Conservation (phyloP, 35 echinoderm and acorn worm genomes). For the Apostichopus parvimensis region DNA sequence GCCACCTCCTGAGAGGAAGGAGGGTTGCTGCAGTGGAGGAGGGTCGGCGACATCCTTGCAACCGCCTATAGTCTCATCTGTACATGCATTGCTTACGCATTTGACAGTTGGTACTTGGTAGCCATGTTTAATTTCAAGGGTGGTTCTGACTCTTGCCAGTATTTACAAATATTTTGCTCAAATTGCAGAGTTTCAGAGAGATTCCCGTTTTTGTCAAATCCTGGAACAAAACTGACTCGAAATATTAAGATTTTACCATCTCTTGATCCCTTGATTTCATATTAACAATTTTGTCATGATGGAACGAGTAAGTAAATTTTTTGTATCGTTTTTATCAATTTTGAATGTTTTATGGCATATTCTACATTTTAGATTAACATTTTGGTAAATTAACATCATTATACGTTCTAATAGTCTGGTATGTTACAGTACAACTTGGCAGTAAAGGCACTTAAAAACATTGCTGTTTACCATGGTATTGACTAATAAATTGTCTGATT, state of each 20-base stretch:
- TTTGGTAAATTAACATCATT: neutral
- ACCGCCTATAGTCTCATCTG: constrained; percentile 24
- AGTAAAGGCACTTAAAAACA: neutral
- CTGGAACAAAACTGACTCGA: constrained; percentile 50
- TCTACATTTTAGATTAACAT: neutral
- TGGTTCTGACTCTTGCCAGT: constrained; percentile 54
- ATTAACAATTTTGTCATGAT: constrained; percentile 52
- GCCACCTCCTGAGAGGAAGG: constrained; percentile 16
- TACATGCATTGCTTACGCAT: constrained; percentile 35
- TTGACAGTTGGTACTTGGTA: constrained; percentile 9
- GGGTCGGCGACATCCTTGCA: constrained; percentile 28
- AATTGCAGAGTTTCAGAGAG: constrained; percentile 23
- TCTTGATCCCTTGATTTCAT: neutral
- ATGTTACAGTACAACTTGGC: neutral
- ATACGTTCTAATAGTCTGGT: neutral
- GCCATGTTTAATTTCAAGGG: constrained; percentile 60
- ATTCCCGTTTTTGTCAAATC: constrained; percentile 30
- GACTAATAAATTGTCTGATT: neutral
- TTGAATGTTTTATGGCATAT: neutral
- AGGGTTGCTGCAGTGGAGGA: constrained; percentile 29
- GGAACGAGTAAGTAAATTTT: constrained; percentile 40
- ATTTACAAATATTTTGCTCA: constrained; percentile 40
- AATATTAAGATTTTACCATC: constrained; percentile 33
- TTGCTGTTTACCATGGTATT: neutral
- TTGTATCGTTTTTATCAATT: neutral